These are phyloP conservation scores for Epiperipatus broadwayi DNA, from an alignment of 2,888 invertebrate genomes.

Conservation along the genomic window DNA sequence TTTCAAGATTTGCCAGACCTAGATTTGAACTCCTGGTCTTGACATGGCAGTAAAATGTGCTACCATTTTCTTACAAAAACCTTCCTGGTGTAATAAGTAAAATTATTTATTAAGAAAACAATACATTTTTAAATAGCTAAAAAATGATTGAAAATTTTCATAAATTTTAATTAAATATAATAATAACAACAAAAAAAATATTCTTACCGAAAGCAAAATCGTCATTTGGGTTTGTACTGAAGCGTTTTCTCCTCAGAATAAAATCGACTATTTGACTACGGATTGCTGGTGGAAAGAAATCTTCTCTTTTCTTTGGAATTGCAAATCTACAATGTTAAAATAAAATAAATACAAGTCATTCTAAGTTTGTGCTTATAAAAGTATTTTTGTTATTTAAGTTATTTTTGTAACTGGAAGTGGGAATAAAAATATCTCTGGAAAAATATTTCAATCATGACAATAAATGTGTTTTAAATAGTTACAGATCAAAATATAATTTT, in stretches of 20 bases:
- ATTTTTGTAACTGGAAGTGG: background rate
- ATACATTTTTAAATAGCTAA: background rate
- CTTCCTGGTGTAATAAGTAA: too few species aligned
- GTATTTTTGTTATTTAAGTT: background rate
- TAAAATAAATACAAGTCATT: slow-evolving; percentile 7
- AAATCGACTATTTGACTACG: slow-evolving; percentile 77
- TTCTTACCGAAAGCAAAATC: slow-evolving; percentile 18
- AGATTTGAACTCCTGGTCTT: too few species aligned
- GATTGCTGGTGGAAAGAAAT: slow-evolving; percentile 67
- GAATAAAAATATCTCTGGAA: too few species aligned
- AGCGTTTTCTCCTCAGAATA: slow-evolving; percentile 68
- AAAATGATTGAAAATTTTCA: background rate
- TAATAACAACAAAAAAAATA: too few species aligned
- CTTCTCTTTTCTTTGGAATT: slow-evolving; percentile 42
- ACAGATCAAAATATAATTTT: too few species aligned
- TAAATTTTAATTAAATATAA: slow-evolving; percentile 16
- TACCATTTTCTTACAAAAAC: too few species aligned
- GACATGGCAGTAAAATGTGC: too few species aligned
- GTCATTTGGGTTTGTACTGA: slow-evolving; percentile 36
- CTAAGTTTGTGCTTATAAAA: background rate
- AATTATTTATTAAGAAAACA: slow-evolving; percentile 38
- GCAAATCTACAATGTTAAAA: slow-evolving; percentile 46
- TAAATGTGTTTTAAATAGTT: too few species aligned
- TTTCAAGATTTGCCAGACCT: too few species aligned
- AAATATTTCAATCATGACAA: too few species aligned